Percentiles rank a stretch among this genome's conserved stretches.
Conservation (phyloP, 2,113 vertebrate species). For the Puma concolor region DNA sequence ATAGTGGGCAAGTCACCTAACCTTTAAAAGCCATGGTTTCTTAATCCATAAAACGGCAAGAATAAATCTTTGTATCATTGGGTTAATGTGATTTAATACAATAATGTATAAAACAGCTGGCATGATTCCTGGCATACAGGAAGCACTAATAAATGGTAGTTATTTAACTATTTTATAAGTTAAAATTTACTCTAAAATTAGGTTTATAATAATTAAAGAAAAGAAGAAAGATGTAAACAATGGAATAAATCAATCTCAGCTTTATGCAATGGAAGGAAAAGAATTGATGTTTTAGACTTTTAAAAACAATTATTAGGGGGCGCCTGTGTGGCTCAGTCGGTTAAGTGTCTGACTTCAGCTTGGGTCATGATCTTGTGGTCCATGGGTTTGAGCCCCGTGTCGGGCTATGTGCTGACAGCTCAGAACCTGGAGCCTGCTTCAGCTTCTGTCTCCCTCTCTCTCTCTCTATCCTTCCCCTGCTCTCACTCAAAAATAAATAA, state of each 20-base stretch:
- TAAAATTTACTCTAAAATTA: slow-evolving; percentile 37
- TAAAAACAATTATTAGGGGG: not conserved
- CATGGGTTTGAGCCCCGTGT: no score
- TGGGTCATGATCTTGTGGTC: no score
- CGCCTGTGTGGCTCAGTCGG: no score
- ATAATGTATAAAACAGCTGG: not conserved
- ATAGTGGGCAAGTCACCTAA: not conserved
- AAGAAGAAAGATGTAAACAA: not conserved
- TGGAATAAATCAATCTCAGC: not conserved
- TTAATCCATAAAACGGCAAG: not conserved
- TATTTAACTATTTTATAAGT: not conserved
- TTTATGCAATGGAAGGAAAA: not conserved
- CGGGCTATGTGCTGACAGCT: no score
- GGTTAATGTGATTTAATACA: not conserved
- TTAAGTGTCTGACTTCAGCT: no score
- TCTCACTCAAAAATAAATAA: no score
- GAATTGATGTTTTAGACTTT: not conserved
- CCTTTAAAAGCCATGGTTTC: not conserved
- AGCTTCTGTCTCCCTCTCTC: no score
- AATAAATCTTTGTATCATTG: not conserved
- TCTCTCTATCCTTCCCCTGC: no score
- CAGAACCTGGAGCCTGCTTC: no score
- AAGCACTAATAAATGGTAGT: not conserved
- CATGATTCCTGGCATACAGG: not conserved
- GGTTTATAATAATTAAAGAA: not conserved